phyloP scores from a whole-genome alignment of 1,140 invertebrate genomes.

The Diuraphis noxia region DNA sequence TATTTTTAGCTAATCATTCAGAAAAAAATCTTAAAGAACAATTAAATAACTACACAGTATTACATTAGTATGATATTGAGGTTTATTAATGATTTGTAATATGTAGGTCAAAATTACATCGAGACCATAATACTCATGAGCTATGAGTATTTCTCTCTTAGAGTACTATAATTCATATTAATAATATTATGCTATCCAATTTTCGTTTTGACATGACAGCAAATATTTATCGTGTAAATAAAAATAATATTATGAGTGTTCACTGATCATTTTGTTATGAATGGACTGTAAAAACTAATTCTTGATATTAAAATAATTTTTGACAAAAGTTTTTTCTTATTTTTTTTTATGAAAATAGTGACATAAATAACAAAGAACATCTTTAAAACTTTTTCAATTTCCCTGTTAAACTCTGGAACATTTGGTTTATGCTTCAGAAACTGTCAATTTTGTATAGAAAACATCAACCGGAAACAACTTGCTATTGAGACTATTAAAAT shows the following conservation, averaged over 20 bases:
- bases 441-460: not conserved
- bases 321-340: not conserved
- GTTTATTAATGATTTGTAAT: no score
- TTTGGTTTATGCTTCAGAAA: not conserved
- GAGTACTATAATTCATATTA: not conserved
- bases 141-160: no score
- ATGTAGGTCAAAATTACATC: not conserved
- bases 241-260: no score
- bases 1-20: not conserved
- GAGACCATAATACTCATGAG: no score
- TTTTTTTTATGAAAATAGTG: slow-evolving; percentile 14
- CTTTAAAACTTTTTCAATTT: slow-evolving; percentile 43
- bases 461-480: not conserved
- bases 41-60: not conserved
- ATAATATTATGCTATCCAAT: not conserved
- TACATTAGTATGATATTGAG: not conserved
- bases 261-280: not conserved
- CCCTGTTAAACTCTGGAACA: slow-evolving; percentile 4
- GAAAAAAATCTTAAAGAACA: not conserved
- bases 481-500: not conserved
- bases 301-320: not conserved
- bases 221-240: not conserved
- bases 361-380: not conserved
- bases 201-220: not conserved
- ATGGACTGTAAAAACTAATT: not conserved